These are phyloP conservation scores for Pogoniulus pusillus DNA, from an alignment of 2,797 vertebrate species.

Conservation along the genomic window DNA sequence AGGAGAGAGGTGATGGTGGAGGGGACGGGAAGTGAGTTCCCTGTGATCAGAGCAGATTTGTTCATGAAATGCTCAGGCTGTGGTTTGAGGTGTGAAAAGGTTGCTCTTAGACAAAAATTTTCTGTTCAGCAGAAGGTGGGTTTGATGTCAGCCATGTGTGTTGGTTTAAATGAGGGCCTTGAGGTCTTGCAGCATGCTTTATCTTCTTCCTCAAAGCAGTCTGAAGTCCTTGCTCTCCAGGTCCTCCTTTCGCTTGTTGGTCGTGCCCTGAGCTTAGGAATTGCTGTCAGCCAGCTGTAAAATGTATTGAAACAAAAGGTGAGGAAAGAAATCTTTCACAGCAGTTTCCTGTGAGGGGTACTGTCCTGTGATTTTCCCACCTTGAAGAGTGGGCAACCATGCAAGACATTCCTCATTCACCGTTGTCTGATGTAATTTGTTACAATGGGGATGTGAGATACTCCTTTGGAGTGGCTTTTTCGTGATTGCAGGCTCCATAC, in stretches of 20 bases:
- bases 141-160: background rate
- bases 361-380: background rate
- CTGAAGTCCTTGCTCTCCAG: background rate
- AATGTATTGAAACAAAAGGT: background rate
- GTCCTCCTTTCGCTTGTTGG: background rate
- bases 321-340: background rate
- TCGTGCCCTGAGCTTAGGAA: fast-evolving
- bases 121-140: background rate
- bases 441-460: background rate
- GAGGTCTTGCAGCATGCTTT: fast-evolving
- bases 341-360: background rate
- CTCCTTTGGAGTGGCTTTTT: background rate
- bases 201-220: fast-evolving
- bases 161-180: background rate
- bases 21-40: background rate
- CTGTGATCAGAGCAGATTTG: background rate
- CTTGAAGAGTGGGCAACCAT: background rate
- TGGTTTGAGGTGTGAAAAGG: background rate
- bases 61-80: background rate
- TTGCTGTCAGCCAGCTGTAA: background rate
- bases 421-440: background rate
- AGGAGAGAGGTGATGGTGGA: background rate
- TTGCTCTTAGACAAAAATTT: background rate
- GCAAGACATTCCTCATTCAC: background rate
- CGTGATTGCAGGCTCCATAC: background rate